A percentile compares a stretch with the other conserved stretches of the same genome.
These are phyloP conservation scores for Hippasteria phrygiana DNA, from an alignment of 53 echinoderm and acorn worm genomes.

Conservation along the genomic window DNA sequence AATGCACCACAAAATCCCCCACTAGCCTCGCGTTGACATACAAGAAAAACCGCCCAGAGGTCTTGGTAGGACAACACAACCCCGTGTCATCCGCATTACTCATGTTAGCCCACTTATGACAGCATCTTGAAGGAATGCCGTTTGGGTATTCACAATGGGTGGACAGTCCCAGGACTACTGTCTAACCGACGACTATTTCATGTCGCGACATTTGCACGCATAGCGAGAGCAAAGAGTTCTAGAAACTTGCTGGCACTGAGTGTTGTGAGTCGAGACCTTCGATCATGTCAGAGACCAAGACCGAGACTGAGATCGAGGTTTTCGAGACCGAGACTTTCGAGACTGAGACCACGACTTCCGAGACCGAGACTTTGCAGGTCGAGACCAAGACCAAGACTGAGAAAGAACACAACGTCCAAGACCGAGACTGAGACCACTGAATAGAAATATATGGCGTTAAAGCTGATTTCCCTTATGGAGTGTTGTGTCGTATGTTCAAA, in stretches of 20 bases:
- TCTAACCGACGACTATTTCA: conserved; percentile 13
- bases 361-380: not conserved
- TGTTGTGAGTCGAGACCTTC: no score
- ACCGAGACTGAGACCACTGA: no score
- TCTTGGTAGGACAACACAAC: not conserved
- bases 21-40: conserved; percentile 23
- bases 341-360: no score
- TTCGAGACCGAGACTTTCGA: no score
- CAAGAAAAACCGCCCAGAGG: conserved; percentile 4
- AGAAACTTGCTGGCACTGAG: not conserved
- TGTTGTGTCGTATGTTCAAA: no score
- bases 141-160: not conserved
- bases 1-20: conserved; percentile 10
- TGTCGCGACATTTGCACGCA: not conserved
- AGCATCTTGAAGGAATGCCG: conserved; percentile 44
- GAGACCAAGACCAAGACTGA: no score
- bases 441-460: no score
- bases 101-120: conserved; percentile 21
- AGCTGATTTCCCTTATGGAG: no score
- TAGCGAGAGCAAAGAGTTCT: no score
- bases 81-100: not conserved
- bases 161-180: not conserved
- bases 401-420: no score
- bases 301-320: no score
- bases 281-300: no score